Base-by-base conservation (phyloP, 2,888 invertebrate genomes). In the Agrilus biguttatus region DNA sequence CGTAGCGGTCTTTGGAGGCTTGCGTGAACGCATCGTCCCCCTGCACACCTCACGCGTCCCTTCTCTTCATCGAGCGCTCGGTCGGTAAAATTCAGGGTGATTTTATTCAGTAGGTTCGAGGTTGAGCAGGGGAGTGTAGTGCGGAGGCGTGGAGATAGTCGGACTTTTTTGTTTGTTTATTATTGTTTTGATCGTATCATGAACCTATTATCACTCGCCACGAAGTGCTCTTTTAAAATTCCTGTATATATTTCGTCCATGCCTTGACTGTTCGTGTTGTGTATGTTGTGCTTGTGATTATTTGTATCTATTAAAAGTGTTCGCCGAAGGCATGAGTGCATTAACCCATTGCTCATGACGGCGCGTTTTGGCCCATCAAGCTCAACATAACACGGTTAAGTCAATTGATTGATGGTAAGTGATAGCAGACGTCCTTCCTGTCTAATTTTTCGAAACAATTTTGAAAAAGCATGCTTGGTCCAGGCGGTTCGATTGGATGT, bases 161-260 rank as follows among this genome's bases (percentile, higher is more conserved):
- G 53, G 54, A 52, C 50, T 57, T 60, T 61, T 64, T 63, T 63
- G 59, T 65, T 65, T 63, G 55, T 64, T 62, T 61, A 56, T 59
- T 62, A 57, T 61, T 55, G 56, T 58, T 60, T 59, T 45, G 13
- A 17, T 38, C 23, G 13, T 38, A 19, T 38, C 23, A 23, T 23
- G 19, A 19, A 38, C n/a, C 38, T 38, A 19, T 32, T 28, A 40
- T 32, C 40, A 13, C 14, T 40, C 42, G 42, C 42, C 46, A 43
- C 40, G 17, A 43, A 46, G 46, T 46, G 46, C 46, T 43, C 46
- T 40, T 41, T 43, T 19, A 28, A 28, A 28, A 28, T 28, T 28
- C 10, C 28, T 28, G 28, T 28, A 4, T 28, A 28, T 28, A 28
- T 28, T 28, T 28, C 10, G 28, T 28, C 28, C 28, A 28, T 28